phyloP scores from a whole-genome alignment of 2,888 invertebrate genomes.

The Ochropleura leucogaster region DNA sequence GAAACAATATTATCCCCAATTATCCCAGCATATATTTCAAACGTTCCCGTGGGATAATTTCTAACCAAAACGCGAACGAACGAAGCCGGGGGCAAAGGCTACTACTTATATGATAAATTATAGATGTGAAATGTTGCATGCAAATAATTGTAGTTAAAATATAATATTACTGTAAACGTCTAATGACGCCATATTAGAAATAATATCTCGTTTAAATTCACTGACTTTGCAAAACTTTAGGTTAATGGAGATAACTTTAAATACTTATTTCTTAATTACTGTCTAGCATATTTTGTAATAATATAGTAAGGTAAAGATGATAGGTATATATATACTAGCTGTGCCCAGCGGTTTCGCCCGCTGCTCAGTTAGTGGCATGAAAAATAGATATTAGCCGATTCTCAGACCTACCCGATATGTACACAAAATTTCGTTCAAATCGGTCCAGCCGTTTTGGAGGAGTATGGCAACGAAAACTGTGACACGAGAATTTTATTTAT shows the following conservation, averaged over 20 bases:
- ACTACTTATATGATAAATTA: not conserved
- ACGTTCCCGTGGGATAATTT: too few relatives aligned
- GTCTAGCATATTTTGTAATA: slow-evolving; percentile 5
- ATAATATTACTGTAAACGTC: slow-evolving; percentile 9
- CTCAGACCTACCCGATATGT: too few relatives aligned
- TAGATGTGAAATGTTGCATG: slow-evolving; percentile 14
- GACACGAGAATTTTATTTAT: too few relatives aligned
- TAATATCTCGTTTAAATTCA: slow-evolving; percentile 32
- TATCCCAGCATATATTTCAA: too few relatives aligned
- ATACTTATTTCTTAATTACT: slow-evolving; percentile 43
- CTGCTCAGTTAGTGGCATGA: too few relatives aligned
- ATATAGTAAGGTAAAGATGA: not conserved
- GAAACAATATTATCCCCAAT: too few relatives aligned
- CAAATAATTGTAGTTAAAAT: slow-evolving; percentile 24
- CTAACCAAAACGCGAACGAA: not conserved
- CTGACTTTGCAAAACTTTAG: slow-evolving; percentile 47
- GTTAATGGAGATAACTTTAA: slow-evolving; percentile 18
- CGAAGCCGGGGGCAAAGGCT: not conserved
- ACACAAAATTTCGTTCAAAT: too few relatives aligned
- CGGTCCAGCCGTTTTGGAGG: too few relatives aligned
- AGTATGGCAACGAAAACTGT: too few relatives aligned
- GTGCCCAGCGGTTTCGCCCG: too few relatives aligned
- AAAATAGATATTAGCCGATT: too few relatives aligned
- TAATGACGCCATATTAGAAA: slow-evolving; percentile 19
- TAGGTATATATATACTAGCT: too few relatives aligned